phyloP scores from a whole-genome alignment of 2,797 vertebrate species.

The Mormyrus proboscirostris region DNA sequence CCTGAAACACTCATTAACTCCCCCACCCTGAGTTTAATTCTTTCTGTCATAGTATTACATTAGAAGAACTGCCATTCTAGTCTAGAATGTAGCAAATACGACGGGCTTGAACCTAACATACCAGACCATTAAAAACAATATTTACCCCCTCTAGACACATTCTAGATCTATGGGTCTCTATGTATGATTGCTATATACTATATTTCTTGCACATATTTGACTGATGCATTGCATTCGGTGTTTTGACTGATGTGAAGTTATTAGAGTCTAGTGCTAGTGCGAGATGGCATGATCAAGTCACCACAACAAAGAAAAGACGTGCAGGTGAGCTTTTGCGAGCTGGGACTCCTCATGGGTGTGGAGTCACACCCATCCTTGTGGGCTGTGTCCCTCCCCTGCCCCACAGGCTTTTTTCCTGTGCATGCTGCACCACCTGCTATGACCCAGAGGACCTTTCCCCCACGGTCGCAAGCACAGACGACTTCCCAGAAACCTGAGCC shows the following conservation, averaged over 20 bases:
- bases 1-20: neutral
- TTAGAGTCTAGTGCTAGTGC: neutral
- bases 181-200: neutral
- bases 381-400: neutral
- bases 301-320: neutral
- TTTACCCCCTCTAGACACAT: neutral
- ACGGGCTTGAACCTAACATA: neutral
- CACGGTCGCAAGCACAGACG: neutral
- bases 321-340: neutral
- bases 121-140: neutral
- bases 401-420: neutral
- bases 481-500: neutral
- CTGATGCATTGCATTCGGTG: neutral
- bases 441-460: neutral
- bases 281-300: neutral
- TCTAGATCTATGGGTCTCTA: neutral
- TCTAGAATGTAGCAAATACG: neutral
- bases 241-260: neutral
- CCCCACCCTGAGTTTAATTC: neutral
- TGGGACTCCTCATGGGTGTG: neutral
- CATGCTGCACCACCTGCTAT: neutral
- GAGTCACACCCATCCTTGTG: neutral
- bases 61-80: neutral
- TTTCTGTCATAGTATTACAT: neutral
- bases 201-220: neutral